Percentiles rank a stretch among this genome's conserved stretches.
phyloP scores from a whole-genome alignment of 2,113 vertebrate genomes.

The Gnathonemus longibarbis region DNA sequence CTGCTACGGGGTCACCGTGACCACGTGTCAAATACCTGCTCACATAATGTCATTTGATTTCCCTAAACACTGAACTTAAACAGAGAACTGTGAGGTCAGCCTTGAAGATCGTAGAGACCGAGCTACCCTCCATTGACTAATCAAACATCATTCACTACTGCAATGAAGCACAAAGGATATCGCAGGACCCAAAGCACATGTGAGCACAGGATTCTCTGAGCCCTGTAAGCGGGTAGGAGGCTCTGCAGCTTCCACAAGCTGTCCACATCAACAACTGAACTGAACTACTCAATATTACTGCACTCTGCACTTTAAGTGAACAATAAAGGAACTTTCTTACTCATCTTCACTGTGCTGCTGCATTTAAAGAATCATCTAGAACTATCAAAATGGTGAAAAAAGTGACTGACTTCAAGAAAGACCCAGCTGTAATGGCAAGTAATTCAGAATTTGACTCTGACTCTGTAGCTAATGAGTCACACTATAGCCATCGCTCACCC shows the following conservation, averaged over 20 bases:
- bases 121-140: neutral
- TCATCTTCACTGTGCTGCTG: neutral
- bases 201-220: neutral
- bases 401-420: neutral
- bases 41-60: neutral
- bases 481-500: constrained; percentile 55
- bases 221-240: neutral
- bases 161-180: neutral
- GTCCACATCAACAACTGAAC: neutral
- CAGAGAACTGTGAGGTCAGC: neutral
- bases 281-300: neutral
- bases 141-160: neutral
- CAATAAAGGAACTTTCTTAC: neutral
- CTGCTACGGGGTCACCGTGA: neutral
- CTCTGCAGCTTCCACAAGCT: neutral
- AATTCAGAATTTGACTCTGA: neutral
- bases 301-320: neutral
- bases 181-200: neutral
- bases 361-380: neutral
- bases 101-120: neutral
- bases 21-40: neutral
- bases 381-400: neutral
- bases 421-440: neutral
- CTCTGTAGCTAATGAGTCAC: neutral
- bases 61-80: neutral